Percentiles rank a stretch among this genome's conserved stretches.
phyloP scores from a whole-genome alignment of 2,888 invertebrate species.

The Teleiodes luculella region DNA sequence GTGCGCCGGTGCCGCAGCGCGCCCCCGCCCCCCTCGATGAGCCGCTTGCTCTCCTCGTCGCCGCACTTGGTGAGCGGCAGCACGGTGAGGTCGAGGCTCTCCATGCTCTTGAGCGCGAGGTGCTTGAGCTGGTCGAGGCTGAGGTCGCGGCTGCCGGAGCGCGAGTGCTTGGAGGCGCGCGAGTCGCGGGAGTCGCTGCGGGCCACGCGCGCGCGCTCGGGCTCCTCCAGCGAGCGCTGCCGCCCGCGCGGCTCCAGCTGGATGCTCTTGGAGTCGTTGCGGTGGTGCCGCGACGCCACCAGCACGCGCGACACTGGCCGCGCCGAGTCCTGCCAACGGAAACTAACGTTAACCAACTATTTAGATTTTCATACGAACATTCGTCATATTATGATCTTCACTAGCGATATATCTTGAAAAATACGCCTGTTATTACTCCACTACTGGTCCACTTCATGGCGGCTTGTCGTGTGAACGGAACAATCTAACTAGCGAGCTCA shows the following conservation, averaged over 20 bases:
- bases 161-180: constrained; percentile 66
- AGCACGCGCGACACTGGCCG: constrained; percentile 62
- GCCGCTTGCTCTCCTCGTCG: constrained; percentile 70
- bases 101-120: constrained; percentile 69
- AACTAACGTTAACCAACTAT: too few relatives aligned
- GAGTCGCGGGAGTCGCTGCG: constrained; percentile 37
- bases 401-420: too few relatives aligned
- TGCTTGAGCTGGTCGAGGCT: constrained; percentile 68
- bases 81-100: constrained; percentile 63
- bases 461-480: too few relatives aligned
- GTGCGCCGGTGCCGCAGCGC: constrained; percentile 80
- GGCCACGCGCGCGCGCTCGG: constrained; percentile 40
- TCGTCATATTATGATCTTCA: too few relatives aligned
- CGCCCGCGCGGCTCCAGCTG: constrained; percentile 79
- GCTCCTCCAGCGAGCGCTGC: constrained; percentile 55
- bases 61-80: constrained; percentile 56
- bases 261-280: constrained; percentile 82
- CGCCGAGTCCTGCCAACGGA: constrained; percentile 43
- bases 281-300: constrained; percentile 75
- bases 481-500: too few relatives aligned
- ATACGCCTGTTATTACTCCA: too few relatives aligned
- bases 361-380: too few relatives aligned
- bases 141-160: constrained; percentile 72
- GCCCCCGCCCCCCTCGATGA: constrained; percentile 59
- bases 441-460: too few relatives aligned